A percentile compares a stretch with the other conserved stretches of the same genome.
Evolutionary conservation across 2,888 invertebrate genomes (phyloP).

Genomic region (Callinectes sapidus): DNA sequence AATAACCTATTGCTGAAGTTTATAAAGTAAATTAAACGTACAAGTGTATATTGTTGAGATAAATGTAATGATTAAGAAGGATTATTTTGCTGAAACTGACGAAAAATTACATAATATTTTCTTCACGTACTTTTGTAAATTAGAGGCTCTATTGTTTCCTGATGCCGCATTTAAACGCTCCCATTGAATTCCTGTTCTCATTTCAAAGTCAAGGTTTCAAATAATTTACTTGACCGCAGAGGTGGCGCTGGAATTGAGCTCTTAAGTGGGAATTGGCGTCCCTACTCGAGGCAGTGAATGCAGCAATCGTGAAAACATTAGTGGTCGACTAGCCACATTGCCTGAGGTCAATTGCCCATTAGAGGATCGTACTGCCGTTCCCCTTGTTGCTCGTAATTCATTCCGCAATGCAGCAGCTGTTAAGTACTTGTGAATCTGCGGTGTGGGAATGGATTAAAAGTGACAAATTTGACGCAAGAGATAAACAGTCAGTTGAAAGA

Average conservation of each 20-base stretch:
- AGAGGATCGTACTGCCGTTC: not conserved
- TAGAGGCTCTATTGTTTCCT: not conserved
- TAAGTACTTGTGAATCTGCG: not conserved
- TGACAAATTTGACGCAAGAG: not conserved
- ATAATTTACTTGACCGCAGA: not conserved
- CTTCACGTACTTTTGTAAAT: not conserved
- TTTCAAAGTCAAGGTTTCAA: not conserved
- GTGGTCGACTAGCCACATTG: not conserved
- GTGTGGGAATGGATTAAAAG: not conserved
- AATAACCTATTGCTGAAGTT: not conserved
- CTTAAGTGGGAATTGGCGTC: not conserved
- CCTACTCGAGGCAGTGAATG: not conserved
- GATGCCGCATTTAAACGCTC: not conserved
- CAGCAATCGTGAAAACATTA: constrained; percentile 5
- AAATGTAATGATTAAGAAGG: not conserved
- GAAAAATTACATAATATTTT: not conserved
- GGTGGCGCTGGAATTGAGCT: not conserved
- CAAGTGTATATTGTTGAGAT: not conserved
- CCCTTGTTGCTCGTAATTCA: not conserved
- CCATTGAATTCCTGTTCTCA: not conserved
- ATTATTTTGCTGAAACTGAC: not conserved
- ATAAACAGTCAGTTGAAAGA: not conserved
- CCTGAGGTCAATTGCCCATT: not conserved
- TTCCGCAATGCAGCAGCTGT: not conserved
- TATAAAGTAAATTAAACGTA: not conserved